These are phyloP conservation scores for Pipistrellus pipistrellus DNA, from an alignment of 2,797 vertebrate species.

Conservation along the genomic window DNA sequence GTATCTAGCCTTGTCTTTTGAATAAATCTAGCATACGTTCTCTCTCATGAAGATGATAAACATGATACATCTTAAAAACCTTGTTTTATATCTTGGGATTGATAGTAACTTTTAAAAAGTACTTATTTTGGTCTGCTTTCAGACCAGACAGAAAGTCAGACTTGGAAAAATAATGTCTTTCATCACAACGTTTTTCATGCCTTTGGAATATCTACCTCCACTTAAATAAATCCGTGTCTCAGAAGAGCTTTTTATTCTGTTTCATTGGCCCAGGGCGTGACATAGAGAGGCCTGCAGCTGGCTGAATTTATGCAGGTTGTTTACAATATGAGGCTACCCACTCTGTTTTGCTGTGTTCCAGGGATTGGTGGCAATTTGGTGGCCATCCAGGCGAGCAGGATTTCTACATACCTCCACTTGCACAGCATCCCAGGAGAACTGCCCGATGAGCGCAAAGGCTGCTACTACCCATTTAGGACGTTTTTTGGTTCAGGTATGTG, in stretches of 20 bases:
- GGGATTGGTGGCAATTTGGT: slow-evolving; percentile 98
- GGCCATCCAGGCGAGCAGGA: slow-evolving; percentile 98
- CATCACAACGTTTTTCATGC: neutral
- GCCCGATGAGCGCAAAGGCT: slow-evolving; percentile 94
- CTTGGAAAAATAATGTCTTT: slow-evolving; percentile 58
- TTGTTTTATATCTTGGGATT: slow-evolving; percentile 40
- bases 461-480: slow-evolving; percentile 95
- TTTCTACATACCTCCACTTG: slow-evolving; percentile 97
- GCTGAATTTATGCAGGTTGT: neutral
- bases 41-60: slow-evolving; percentile 6
- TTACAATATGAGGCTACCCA: neutral
- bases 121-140: neutral
- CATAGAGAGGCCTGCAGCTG: neutral
- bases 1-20: neutral
- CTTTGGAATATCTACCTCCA: slow-evolving; percentile 2
- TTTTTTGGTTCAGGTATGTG: slow-evolving; percentile 95
- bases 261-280: neutral
- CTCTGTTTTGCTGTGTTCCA: slow-evolving; percentile 83
- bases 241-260: slow-evolving; percentile 11
- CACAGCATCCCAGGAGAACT: slow-evolving; percentile 95
- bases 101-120: neutral
- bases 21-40: neutral
- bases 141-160: slow-evolving; percentile 18
- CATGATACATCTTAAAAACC: neutral
- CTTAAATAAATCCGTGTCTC: neutral